Evolutionary conservation across 2,797 vertebrate genomes (phyloP).

Genomic region (Sphaeramia orbicularis): DNA sequence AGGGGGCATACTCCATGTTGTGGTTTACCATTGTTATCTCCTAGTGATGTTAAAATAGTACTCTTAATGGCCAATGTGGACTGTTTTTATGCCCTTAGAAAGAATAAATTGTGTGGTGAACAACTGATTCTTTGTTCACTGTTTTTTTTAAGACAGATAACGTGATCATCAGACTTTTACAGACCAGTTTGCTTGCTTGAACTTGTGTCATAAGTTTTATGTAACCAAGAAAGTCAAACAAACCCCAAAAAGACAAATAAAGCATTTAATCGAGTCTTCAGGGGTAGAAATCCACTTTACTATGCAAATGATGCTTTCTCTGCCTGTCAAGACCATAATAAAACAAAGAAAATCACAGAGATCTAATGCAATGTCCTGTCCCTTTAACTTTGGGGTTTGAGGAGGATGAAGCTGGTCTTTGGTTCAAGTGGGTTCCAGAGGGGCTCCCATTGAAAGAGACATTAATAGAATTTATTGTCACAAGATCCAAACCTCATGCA

Average conservation of each 20-base stretch:
- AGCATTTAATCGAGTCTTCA: conserved; percentile 5
- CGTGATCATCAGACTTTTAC: too few species aligned
- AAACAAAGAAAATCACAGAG: conserved; percentile 39
- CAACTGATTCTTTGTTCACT: too few species aligned
- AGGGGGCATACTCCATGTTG: conserved; percentile 11
- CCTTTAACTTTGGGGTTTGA: conserved; percentile 35
- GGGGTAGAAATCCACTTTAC: conserved; percentile 34
- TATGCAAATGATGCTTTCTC: conserved; percentile 34
- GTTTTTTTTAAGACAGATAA: too few species aligned
- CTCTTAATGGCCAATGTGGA: conserved; percentile 8
- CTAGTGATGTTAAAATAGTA: not conserved
- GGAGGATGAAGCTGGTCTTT: not conserved
- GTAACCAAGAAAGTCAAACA: not conserved
- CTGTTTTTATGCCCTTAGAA: conserved; percentile 14
- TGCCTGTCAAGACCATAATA: conserved; percentile 61
- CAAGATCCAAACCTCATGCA: conserved; percentile 36
- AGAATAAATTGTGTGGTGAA: not conserved
- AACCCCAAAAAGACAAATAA: conserved; percentile 6
- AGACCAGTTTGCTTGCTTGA: not conserved
- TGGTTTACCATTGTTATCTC: conserved; percentile 49
- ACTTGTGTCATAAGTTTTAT: not conserved
- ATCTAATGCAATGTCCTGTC: conserved; percentile 23
- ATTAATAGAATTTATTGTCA: conserved; percentile 18
- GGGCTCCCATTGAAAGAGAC: conserved; percentile 1
- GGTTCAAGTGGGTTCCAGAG: conserved; percentile 16